Evolutionary conservation across 2,888 invertebrate genomes (phyloP), one percentile per base, ranked within the genome.

Genomic region (Fissipunctia ypsillon): DNA sequence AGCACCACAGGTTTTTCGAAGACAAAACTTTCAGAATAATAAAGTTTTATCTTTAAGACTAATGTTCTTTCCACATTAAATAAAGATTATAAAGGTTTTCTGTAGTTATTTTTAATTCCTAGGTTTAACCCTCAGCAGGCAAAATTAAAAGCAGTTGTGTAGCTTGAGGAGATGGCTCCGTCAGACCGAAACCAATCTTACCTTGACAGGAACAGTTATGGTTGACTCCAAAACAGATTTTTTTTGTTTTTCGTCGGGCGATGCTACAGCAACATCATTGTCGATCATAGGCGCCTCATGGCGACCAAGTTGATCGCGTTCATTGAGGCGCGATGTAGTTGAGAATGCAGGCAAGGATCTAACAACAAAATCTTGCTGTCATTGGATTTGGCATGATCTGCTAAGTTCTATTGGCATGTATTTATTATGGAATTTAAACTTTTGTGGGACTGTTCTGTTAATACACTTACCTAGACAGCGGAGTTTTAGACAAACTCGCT

Each of bases 121-220:
- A 66, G 0, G 14, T 25, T 16, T 41, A 22, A 28, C 28, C 1
- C 7, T 19, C 3, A 22, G 3, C 22, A 56, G 38, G 22, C 38
- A 48, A 28, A 31, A 31, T 25, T 31, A 43, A 31, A 25, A 25
- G 6, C 35, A 38, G 25, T 10, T 28, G n/a, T n/a, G 9, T 22
- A 14, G n/a, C 25, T 25, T 38, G 19, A 19, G 54, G 22, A 45
- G 35, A 52, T 25, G 2, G 31, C 19, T 50, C 25, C 5, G 7
- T 41, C 0, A 57, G 25, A 57, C 41, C 16, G 10, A 59, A 68
- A n/a, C 22, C n/a, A 48, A 25, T 41, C 52, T 84, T 93, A 97
- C 97, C 88, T 95, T 95, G 19, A 92, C 92, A 61, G 97, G 95
- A 14, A 97, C 96, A 45, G 95, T 93, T 89, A 98, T 97, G 60